Evolutionary conservation across 1,140 invertebrate species (phyloP), one percentile per base, ranked within the genome.

Genomic region (Cotesia typhae): DNA sequence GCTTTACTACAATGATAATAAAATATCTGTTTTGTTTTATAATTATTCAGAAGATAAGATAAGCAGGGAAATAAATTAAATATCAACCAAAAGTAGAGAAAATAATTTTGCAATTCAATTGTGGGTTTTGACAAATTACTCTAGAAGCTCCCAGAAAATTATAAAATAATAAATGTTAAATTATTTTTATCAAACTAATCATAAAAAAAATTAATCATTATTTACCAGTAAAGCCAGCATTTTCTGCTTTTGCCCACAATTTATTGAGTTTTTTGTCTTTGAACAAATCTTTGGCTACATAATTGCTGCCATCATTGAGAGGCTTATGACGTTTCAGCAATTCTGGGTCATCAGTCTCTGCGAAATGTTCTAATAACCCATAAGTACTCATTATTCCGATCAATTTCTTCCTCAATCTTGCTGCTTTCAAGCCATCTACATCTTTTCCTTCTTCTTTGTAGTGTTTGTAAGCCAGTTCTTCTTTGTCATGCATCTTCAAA

Each of bases 201-300:
- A 28, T 28, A 28, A 28, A 28, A 28, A 28, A 28, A 28, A 28
- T 28, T 28, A 28, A 28, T 28, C 0, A 28, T 28, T 67, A 77
- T 76, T 75, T 82, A 91, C 91, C 86, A 63, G 92, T 92, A 82
- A 97, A 97, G 52, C 95, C 95, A 57, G 93, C 91, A 55, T 90
- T 84, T 87, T 96, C 93, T 0, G 95, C 96, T 85, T 96, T 96
- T 14, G 92, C 88, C 96, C 96, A 98, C 1, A 98, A 85, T 78
- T 94, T 92, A 80, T 96, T 95, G 1, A 98, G 85, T 84, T 95
- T 96, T 81, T 95, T 95, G 82, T 98, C 95, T 87, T 92, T 93
- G 82, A 97, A 97, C 2, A 96, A 74, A 80, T 91, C 92, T 79
- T 92, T 94, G 70, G 93, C 91, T 17, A 82, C 76, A 70, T 85